Conservation (phyloP, 2,888 invertebrate species). For the Chloroclystis v-ata region DNA sequence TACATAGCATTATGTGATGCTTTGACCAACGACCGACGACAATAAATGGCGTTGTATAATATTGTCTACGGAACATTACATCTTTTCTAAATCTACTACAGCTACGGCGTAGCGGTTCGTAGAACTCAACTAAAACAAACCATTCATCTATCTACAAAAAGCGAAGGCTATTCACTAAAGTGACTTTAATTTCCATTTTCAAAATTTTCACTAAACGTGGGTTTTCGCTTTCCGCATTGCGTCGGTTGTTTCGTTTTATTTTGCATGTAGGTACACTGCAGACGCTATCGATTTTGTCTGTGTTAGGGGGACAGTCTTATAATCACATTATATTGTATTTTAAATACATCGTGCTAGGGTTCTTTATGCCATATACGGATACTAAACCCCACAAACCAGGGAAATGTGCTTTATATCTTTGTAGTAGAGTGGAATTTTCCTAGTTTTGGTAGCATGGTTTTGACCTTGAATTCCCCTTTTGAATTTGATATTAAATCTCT, state of each 20-base stretch:
- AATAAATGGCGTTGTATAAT: too few relatives aligned
- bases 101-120: too few relatives aligned
- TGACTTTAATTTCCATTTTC: constrained; percentile 13
- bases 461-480: constrained; percentile 38
- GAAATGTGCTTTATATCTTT: constrained; percentile 13
- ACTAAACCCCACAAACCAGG: constrained; percentile 6
- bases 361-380: constrained; percentile 31
- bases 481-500: constrained; percentile 29
- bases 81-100: too few relatives aligned
- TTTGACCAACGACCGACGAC: too few relatives aligned
- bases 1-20: too few relatives aligned
- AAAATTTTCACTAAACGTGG: constrained; percentile 15
- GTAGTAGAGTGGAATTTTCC: constrained; percentile 20
- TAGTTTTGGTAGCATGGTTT: constrained; percentile 26
- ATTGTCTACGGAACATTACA: too few relatives aligned
- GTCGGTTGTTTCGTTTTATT: constrained; percentile 42
- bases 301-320: constrained; percentile 74
- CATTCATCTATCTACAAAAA: neutral
- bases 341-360: constrained; percentile 63
- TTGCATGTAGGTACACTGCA: constrained; percentile 66
- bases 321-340: constrained; percentile 74
- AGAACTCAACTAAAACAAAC: too few relatives aligned
- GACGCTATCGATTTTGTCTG: constrained; percentile 78
- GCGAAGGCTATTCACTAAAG: neutral
- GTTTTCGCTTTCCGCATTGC: constrained; percentile 37